Evolutionary conservation across 2,797 vertebrate genomes (phyloP), one percentile per base, ranked within the genome.

Genomic region (Sphaeramia orbicularis): DNA sequence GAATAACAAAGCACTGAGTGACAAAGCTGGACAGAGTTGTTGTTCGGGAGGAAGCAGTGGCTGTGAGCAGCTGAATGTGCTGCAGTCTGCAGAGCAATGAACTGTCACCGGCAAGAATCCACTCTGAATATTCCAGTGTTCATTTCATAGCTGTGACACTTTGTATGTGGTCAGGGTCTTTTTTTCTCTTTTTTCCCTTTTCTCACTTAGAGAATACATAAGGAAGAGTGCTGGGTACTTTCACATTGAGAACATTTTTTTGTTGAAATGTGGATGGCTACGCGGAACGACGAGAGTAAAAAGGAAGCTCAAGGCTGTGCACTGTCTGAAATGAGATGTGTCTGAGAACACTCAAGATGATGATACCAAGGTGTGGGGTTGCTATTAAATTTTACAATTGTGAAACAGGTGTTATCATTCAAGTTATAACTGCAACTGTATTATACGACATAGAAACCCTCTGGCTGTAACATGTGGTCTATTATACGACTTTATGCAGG

Each of bases 61-160:
- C 78, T 70, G 77, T 84, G 74, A 83, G 85, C 71, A 37, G 74
- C 81, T 61, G 53, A 53, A 63, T 51, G 51, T 71, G 68, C 36
- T 48, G 57, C 54, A 76, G 63, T 78, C 85, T 69, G 59, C 59
- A 47, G 71, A 78, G 75, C 78, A 55, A 55, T 80, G 77, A 71
- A 75, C 75, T 81, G 78, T 85, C 77, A 84, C 81, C 72, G 65
- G 75, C 79, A 76, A 5, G 49, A 75, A 81, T 72, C 71, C 76
- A 30, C 50, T 57, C 72, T 64, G 74, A 83, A 83, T 77, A 82
- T 72, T 52, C 50, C 48, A 54, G 43, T 8, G 2, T 63, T 77
- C 72, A 62, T 79, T 80, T 86, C 66, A 80, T 44, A 60, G 53
- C 71, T 50, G 58, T 65, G 58, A 75, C 73, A 69, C 73, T 72